Percentiles rank a stretch among this genome's conserved stretches.
phyloP scores from a whole-genome alignment of 2,113 vertebrate genomes.

The Geococcyx californianus region DNA sequence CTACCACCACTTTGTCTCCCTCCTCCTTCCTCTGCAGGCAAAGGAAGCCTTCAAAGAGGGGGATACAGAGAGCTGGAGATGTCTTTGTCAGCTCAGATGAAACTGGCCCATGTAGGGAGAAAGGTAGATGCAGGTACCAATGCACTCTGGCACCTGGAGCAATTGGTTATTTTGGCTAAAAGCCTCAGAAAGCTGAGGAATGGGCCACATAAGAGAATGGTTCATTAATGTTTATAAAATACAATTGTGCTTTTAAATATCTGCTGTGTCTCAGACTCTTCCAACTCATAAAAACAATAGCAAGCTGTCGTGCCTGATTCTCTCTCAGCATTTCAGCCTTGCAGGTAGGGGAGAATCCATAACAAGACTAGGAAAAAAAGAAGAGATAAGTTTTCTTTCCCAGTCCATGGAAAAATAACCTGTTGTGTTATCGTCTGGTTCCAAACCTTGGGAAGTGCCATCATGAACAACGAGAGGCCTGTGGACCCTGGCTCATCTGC shows the following conservation, averaged over 20 bases:
- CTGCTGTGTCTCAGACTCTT: background rate
- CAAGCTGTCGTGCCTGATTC: background rate
- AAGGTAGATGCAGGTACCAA: background rate
- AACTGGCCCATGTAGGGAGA: background rate
- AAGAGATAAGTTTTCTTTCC: background rate
- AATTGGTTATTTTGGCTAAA: background rate
- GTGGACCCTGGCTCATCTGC: background rate
- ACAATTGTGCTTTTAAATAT: background rate
- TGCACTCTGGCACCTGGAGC: background rate
- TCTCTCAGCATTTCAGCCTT: background rate
- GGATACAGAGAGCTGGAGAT: background rate
- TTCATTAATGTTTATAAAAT: background rate
- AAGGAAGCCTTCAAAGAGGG: background rate
- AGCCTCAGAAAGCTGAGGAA: background rate
- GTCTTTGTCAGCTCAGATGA: background rate
- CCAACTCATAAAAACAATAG: background rate
- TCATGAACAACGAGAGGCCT: conserved; percentile 33
- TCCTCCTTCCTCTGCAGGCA: background rate
- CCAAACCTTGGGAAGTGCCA: background rate
- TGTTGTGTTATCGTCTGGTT: background rate
- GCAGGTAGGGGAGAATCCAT: background rate
- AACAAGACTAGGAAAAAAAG: background rate
- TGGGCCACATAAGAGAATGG: background rate
- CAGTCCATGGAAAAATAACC: background rate
- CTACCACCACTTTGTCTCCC: background rate